Conservation (phyloP, 2,888 invertebrate genomes). For the Omphaloscelis lunosa region DNA sequence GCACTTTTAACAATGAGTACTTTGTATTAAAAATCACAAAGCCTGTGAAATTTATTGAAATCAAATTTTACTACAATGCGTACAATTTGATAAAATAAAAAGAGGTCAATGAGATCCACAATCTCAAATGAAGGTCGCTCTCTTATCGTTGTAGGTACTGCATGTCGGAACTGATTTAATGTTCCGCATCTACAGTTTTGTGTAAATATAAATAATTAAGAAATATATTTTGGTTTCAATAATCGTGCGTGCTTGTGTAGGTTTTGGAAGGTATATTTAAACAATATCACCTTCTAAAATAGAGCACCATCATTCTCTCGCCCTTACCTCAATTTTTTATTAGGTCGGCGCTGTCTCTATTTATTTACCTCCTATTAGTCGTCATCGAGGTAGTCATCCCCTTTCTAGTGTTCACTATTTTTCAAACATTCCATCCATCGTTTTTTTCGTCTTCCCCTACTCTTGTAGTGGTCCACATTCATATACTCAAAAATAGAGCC, state of each 20-base stretch:
- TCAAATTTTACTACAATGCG: constrained; percentile 11
- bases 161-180: constrained; percentile 44
- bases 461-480: background rate
- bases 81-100: constrained; percentile 46
- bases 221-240: background rate
- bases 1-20: too few species aligned
- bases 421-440: background rate
- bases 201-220: constrained; percentile 14
- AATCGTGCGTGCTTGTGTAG: background rate
- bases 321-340: background rate
- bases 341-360: too few species aligned
- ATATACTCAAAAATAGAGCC: background rate
- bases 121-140: constrained; percentile 55
- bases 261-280: background rate
- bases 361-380: too few species aligned
- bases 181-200: constrained; percentile 39
- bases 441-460: background rate
- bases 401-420: background rate
- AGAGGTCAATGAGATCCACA: constrained; percentile 54
- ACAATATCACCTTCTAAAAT: background rate
- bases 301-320: too few species aligned
- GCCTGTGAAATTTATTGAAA: constrained; percentile 1
- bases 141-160: constrained; percentile 50
- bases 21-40: background rate
- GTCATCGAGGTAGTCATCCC: background rate